Conservation (phyloP, 2,797 vertebrate species). For the Ceryle rudis region DNA sequence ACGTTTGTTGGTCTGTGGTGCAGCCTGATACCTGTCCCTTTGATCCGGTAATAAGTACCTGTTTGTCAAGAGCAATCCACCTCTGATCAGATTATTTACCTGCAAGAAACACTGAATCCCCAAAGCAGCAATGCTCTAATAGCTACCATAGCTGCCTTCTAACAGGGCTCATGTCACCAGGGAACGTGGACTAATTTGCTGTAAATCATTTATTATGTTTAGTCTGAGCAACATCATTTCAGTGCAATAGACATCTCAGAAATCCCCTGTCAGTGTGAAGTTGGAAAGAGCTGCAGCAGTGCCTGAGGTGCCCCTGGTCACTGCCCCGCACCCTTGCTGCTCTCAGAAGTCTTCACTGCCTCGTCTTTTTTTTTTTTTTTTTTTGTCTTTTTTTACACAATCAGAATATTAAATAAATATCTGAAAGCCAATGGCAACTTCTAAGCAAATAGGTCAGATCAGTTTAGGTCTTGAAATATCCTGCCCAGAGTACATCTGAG, state of each 20-base stretch:
- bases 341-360: neutral
- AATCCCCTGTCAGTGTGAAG: neutral
- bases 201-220: conserved; percentile 71
- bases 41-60: neutral
- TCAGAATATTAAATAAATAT: neutral
- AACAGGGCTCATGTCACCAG: neutral
- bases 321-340: neutral
- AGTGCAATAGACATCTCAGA: neutral
- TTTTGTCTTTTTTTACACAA: neutral
- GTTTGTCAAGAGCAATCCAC: neutral
- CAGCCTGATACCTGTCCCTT: neutral
- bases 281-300: neutral
- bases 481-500: neutral
- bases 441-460: neutral
- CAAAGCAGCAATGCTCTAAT: neutral
- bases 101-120: neutral
- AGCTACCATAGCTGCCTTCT: conserved; percentile 26
- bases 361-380: neutral
- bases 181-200: conserved; percentile 35
- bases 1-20: neutral
- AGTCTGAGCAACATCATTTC: conserved; percentile 39
- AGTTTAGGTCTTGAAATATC: neutral
- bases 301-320: neutral
- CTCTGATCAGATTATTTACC: neutral
- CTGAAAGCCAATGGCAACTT: neutral